Evolutionary conservation across 2,797 vertebrate species (phyloP).

Genomic region (Typhlichthys subterraneus): DNA sequence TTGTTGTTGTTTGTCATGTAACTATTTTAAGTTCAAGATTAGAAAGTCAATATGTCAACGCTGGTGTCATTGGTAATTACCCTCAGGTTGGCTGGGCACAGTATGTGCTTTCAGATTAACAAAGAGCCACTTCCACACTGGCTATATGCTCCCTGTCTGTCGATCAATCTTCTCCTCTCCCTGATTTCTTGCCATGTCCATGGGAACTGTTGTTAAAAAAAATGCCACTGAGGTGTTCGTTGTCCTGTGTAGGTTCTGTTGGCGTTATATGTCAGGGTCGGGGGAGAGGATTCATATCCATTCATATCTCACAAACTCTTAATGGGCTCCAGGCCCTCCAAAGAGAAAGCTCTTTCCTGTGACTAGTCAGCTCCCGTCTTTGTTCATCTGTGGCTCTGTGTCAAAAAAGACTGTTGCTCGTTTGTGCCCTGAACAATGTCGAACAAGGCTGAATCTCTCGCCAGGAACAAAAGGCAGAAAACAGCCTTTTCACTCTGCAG

Average conservation of each 20-base stretch:
- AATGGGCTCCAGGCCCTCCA: conserved; percentile 82
- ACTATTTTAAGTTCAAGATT: conserved; percentile 27
- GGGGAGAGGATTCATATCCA: conserved; percentile 85
- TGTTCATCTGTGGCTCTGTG: conserved; percentile 98
- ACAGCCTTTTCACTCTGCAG: conserved; percentile 99
- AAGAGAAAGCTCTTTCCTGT: conserved; percentile 89
- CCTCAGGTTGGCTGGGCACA: conserved; percentile 58
- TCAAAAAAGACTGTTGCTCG: conserved; percentile 99
- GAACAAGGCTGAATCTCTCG: conserved; percentile 98
- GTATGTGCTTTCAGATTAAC: conserved; percentile 64
- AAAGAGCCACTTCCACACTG: conserved; percentile 79
- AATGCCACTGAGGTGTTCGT: conserved; percentile 75
- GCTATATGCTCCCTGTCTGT: conserved; percentile 75
- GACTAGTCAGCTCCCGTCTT: conserved; percentile 98
- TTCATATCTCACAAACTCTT: conserved; percentile 86
- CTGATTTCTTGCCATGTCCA: conserved; percentile 72
- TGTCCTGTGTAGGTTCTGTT: conserved; percentile 60
- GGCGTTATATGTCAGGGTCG: conserved; percentile 67
- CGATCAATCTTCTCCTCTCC: conserved; percentile 64
- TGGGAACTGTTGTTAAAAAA: conserved; percentile 64
- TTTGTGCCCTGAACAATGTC: conserved; percentile 94
- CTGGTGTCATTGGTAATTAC: conserved; percentile 56
- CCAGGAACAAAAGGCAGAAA: conserved; percentile 97
- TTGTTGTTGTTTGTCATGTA: neutral
- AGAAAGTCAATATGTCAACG: conserved; percentile 61